Conservation (phyloP, 2,113 vertebrate species). For the Microtus ochrogaster region DNA sequence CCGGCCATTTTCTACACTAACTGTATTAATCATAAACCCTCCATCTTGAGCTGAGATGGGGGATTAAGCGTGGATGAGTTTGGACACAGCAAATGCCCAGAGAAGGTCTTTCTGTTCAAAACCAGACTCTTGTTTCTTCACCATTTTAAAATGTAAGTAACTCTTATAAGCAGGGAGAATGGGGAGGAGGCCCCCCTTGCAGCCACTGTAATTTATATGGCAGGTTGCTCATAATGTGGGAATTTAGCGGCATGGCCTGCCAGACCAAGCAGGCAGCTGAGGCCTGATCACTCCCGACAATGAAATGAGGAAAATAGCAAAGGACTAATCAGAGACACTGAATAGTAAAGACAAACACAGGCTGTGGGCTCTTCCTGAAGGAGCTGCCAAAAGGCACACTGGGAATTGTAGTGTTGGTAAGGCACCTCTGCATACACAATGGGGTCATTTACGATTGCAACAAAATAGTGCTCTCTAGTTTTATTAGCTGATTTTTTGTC, state of each 20-base stretch:
- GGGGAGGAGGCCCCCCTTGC: background rate
- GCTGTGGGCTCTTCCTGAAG: background rate
- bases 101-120: slow-evolving; percentile 73
- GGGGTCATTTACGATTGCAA: background rate
- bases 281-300: slow-evolving; percentile 54
- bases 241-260: background rate
- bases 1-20: slow-evolving; percentile 87
- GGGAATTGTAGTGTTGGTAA: rapidly evolving
- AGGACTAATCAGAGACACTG: slow-evolving; percentile 54
- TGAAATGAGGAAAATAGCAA: background rate
- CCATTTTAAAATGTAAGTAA: slow-evolving; percentile 42
- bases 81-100: slow-evolving; percentile 71
- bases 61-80: slow-evolving; percentile 69
- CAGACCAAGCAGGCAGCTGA: slow-evolving; percentile 16
- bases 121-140: slow-evolving; percentile 17
- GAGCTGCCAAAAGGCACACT: background rate
- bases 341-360: background rate
- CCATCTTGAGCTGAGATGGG: slow-evolving; percentile 85
- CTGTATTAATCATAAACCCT: slow-evolving; percentile 84
- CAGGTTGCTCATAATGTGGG: slow-evolving; percentile 27
- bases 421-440: rapidly evolving
- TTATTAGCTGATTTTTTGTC: background rate
- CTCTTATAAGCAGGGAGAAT: background rate
- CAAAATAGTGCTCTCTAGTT: background rate
- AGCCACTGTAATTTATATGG: slow-evolving; percentile 62